Percentiles rank a stretch among this genome's conserved stretches.
phyloP scores from a whole-genome alignment of 2,113 vertebrate genomes.

The Oryzias celebensis region DNA sequence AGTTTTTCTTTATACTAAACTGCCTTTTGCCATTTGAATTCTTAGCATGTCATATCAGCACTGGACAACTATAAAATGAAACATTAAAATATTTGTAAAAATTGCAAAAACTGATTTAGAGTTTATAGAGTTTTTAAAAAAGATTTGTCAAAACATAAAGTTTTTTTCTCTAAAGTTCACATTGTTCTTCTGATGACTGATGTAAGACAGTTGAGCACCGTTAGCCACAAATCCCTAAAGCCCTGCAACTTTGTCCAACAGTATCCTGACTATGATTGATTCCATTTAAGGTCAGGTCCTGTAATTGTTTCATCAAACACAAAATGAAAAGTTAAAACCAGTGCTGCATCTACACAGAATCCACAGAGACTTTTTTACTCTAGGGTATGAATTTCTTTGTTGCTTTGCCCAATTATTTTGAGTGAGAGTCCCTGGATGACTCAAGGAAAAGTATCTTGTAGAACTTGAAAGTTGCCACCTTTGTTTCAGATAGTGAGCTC shows the following conservation, averaged over 20 bases:
- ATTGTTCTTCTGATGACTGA: constrained; percentile 51
- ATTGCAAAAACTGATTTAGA: no score
- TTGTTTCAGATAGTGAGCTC: constrained; percentile 13
- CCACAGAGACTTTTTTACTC: constrained; percentile 9
- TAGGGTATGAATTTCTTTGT: constrained; percentile 51
- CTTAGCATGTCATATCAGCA: no score
- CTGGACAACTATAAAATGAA: no score
- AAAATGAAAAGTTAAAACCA: constrained; percentile 19
- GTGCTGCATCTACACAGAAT: constrained; percentile 13
- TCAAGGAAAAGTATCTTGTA: constrained; percentile 7
- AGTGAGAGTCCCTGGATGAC: constrained; percentile 14
- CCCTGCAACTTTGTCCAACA: constrained; percentile 48
- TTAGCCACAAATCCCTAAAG: constrained; percentile 35
- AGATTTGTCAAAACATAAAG: not conserved
- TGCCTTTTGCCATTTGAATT: no score
- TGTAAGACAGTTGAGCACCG: constrained; percentile 5
- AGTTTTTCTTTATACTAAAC: no score
- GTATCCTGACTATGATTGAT: constrained; percentile 53
- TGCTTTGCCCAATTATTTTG: constrained; percentile 37
- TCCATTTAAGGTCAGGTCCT: constrained; percentile 22
- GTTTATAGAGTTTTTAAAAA: constrained; percentile 3
- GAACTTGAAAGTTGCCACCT: constrained; percentile 8
- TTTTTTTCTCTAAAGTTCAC: constrained; percentile 11
- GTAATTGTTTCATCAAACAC: constrained; percentile 58
- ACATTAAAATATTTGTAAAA: no score